These are phyloP conservation scores for Lasius fuliginosus DNA, from an alignment of 2,888 invertebrate genomes.

Conservation along the genomic window DNA sequence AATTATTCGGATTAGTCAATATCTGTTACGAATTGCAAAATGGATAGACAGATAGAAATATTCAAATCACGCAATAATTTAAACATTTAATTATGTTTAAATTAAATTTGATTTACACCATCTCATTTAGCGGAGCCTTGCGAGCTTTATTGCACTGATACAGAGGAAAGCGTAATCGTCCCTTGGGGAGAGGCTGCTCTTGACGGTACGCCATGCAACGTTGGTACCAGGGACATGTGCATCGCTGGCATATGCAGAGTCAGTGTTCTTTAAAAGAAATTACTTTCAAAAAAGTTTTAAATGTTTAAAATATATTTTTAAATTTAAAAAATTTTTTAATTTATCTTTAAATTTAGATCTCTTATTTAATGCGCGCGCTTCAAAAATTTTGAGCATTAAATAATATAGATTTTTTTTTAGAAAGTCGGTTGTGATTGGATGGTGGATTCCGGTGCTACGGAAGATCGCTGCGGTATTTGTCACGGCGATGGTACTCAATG, in stretches of 20 bases:
- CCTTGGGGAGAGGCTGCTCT: slow-evolving; percentile 88
- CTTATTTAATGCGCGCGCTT: background rate
- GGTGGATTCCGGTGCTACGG: slow-evolving; percentile 89
- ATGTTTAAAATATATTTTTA: background rate
- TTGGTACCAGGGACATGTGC: slow-evolving; percentile 89
- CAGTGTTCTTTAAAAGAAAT: slow-evolving; percentile 74
- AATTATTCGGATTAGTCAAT: slow-evolving; percentile 1
- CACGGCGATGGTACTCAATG: slow-evolving; percentile 91
- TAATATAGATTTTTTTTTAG: slow-evolving; percentile 83
- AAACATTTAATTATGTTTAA: background rate
- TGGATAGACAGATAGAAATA: background rate
- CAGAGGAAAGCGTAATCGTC: slow-evolving; percentile 87
- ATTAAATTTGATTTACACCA: slow-evolving; percentile 31
- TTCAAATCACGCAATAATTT: slow-evolving; percentile 6
- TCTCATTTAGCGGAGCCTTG: slow-evolving; percentile 87
- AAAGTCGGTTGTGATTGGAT: slow-evolving; percentile 90
- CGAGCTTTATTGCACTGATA: slow-evolving; percentile 89
- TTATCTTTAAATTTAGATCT: slow-evolving; percentile 21
- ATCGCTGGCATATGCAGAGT: slow-evolving; percentile 89
- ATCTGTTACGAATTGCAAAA: background rate
- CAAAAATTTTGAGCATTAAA: background rate
- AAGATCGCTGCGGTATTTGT: slow-evolving; percentile 90
- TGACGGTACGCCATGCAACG: slow-evolving; percentile 90
- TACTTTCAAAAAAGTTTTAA: background rate
- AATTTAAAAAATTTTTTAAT: background rate